Percentiles rank a stretch among this genome's conserved stretches.
These are phyloP conservation scores for Prenolepis imparis DNA, from an alignment of 2,888 invertebrate species.

Conservation along the genomic window DNA sequence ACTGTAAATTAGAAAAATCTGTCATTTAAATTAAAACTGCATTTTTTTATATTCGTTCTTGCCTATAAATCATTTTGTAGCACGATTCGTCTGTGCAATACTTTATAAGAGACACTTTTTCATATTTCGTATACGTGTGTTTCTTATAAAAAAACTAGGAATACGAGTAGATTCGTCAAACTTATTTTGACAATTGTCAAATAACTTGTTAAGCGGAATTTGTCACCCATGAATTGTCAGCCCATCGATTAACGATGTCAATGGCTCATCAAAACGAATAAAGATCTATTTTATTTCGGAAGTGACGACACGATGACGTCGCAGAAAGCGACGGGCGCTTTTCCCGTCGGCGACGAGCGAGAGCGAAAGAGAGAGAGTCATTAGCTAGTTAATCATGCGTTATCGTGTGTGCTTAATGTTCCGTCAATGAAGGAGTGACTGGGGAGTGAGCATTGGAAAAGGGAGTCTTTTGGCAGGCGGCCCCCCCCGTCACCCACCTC, in stretches of 20 bases:
- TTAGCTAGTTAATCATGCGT: conserved; percentile 86
- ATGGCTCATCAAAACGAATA: conserved; percentile 59
- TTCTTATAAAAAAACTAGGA: conserved; percentile 3
- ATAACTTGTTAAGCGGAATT: conserved; percentile 41
- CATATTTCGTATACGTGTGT: background rate
- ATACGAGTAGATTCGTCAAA: background rate
- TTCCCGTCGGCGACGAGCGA: conserved; percentile 61
- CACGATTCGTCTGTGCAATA: background rate
- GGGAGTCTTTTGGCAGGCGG: conserved; percentile 62
- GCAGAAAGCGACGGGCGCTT: conserved; percentile 71
- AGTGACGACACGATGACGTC: conserved; percentile 62
- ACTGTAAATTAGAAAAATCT: background rate
- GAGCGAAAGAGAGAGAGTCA: conserved; percentile 78
- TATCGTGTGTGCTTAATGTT: conserved; percentile 86
- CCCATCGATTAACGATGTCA: conserved; percentile 68
- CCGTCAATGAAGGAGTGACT: conserved; percentile 85
- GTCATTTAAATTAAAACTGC: background rate
- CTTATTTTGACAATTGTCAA: background rate
- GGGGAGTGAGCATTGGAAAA: conserved; percentile 79
- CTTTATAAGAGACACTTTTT: background rate
- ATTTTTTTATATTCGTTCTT: background rate
- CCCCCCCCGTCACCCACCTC: conserved; percentile 6
- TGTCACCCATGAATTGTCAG: conserved; percentile 59
- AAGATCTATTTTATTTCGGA: conserved; percentile 51
- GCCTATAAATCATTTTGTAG: background rate